Percentiles rank a stretch among this genome's conserved stretches.
These are phyloP conservation scores for Chrysolophus pictus DNA, from an alignment of 2,797 vertebrate species.

Conservation along the genomic window DNA sequence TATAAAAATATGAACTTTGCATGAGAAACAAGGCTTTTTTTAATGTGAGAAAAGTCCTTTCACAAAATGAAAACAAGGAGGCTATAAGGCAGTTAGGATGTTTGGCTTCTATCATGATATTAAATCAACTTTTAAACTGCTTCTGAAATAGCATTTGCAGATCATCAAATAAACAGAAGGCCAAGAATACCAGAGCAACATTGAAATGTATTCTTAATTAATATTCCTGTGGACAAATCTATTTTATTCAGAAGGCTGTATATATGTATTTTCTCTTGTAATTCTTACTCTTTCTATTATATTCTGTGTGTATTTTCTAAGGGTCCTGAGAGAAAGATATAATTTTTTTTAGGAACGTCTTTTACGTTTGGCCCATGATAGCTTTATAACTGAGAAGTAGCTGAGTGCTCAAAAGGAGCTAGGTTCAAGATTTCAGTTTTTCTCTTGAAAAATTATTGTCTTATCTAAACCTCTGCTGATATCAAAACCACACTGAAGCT, in stretches of 20 bases:
- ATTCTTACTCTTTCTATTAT: not conserved
- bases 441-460: not conserved
- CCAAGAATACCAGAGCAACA: not conserved
- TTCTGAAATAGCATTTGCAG: not conserved
- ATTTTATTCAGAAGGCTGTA: not conserved
- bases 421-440: not conserved
- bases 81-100: not conserved
- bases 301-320: not conserved
- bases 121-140: not conserved
- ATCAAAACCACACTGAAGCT: not conserved
- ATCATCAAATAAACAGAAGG: not conserved
- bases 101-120: not conserved
- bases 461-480: not conserved
- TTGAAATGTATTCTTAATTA: not conserved
- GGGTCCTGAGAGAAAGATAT: not conserved
- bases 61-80: not conserved
- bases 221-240: not conserved
- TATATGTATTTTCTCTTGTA: not conserved
- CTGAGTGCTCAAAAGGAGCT: not conserved
- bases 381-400: not conserved
- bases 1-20: not conserved
- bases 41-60: not conserved
- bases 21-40: not conserved
- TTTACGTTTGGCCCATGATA: not conserved
- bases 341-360: not conserved